Conservation (phyloP, 2,888 invertebrate species). For the Drosophila pullipes region DNA sequence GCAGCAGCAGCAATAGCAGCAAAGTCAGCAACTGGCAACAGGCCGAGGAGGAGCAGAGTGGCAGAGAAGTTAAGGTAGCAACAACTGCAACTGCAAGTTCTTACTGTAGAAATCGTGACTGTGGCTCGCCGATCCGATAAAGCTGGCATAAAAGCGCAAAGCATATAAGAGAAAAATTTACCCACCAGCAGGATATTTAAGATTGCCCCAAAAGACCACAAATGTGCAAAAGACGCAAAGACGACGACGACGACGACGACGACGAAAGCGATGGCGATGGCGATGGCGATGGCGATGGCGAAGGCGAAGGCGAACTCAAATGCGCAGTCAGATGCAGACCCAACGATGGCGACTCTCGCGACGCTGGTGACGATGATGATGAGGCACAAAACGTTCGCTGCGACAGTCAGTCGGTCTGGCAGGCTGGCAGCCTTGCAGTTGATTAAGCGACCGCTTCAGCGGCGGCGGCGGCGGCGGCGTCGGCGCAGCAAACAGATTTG, state of each 20-base stretch:
- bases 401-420: constrained; percentile 29
- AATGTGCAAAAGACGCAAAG: constrained; percentile 54
- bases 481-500: constrained; percentile 74
- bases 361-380: constrained; percentile 50
- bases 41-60: neutral
- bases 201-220: constrained; percentile 80
- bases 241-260: neutral
- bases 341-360: constrained; percentile 58
- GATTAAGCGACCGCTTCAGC: constrained; percentile 69
- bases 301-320: constrained; percentile 7
- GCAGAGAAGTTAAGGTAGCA: constrained; percentile 37
- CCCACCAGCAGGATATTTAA: constrained; percentile 85
- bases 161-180: constrained; percentile 75
- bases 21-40: neutral
- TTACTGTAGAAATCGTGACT: constrained; percentile 82
- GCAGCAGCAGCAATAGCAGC: neutral
- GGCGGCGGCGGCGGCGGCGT: constrained; percentile 45
- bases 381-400: constrained; percentile 54
- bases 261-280: neutral
- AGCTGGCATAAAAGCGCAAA: constrained; percentile 68
- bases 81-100: constrained; percentile 51
- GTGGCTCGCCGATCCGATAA: constrained; percentile 83
- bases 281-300: neutral
- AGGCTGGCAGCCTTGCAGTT: constrained; percentile 61
- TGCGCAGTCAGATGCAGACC: constrained; percentile 45